Percentiles rank a stretch among this genome's conserved stretches.
phyloP scores from a whole-genome alignment of 2,797 vertebrate genomes.

The Meda fulgida region DNA sequence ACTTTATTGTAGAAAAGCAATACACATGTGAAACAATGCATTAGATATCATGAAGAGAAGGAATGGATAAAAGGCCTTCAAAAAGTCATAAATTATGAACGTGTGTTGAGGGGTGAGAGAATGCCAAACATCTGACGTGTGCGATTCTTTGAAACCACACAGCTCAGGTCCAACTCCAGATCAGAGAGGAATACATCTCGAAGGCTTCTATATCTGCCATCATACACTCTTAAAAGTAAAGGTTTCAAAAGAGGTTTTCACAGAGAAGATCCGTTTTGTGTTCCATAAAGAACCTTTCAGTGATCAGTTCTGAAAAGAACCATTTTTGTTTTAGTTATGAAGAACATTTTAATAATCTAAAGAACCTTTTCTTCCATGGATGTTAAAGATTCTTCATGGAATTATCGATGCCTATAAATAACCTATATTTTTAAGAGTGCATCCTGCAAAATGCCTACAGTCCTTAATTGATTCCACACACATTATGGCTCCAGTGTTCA shows the following conservation, averaged over 20 bases:
- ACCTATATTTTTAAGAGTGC: too few species aligned
- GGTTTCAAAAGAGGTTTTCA: too few species aligned
- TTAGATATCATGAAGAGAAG: background rate
- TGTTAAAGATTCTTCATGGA: too few species aligned
- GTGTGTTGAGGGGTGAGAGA: background rate
- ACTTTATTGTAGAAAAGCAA: conserved; percentile 12
- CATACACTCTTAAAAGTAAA: too few species aligned
- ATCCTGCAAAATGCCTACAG: background rate
- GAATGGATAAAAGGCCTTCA: conserved; percentile 10
- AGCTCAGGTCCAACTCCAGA: background rate
- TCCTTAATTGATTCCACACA: background rate
- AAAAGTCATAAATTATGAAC: conserved; percentile 25
- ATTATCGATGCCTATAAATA: too few species aligned
- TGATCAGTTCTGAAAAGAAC: too few species aligned
- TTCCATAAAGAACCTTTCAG: too few species aligned
- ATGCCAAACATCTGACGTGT: background rate
- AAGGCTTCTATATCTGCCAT: background rate
- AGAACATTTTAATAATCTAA: too few species aligned
- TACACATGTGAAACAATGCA: background rate
- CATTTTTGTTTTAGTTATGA: too few species aligned
- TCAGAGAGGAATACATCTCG: conserved; percentile 14
- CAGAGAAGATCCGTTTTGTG: too few species aligned
- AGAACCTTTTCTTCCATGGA: too few species aligned
- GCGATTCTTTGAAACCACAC: conserved; percentile 10
- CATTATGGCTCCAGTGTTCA: background rate